A percentile compares a stretch with the other conserved stretches of the same genome.
Evolutionary conservation across 2,113 vertebrate species (phyloP).

Genomic region (Coracopsis vasa): DNA sequence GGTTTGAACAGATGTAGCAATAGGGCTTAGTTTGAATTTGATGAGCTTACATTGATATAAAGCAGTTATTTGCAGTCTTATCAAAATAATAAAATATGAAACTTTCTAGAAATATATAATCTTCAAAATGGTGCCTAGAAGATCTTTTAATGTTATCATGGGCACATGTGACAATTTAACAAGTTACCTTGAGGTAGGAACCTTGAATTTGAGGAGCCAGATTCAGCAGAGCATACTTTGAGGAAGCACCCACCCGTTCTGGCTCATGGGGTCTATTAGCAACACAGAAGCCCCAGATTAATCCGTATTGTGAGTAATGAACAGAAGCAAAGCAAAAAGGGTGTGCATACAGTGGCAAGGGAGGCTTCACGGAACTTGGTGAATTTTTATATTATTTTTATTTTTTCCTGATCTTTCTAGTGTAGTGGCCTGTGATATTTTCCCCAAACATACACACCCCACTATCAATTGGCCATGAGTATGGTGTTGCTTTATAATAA

Average conservation of each 20-base stretch:
- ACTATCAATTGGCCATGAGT: rapidly evolving
- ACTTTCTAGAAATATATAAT: background rate
- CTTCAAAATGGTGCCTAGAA: background rate
- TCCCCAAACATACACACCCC: background rate
- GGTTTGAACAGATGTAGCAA: background rate
- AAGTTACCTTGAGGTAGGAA: background rate
- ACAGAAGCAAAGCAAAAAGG: background rate
- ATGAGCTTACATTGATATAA: background rate
- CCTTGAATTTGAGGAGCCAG: background rate
- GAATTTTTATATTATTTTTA: background rate
- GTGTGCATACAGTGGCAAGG: background rate
- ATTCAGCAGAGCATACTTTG: background rate
- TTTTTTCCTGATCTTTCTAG: background rate
- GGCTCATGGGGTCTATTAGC: background rate
- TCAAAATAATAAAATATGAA: background rate
- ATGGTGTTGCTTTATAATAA: background rate
- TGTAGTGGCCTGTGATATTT: background rate
- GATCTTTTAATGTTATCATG: background rate
- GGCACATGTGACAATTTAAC: background rate
- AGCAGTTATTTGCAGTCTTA: background rate
- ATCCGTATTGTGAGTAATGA: background rate
- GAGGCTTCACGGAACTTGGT: background rate
- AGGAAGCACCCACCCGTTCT: background rate
- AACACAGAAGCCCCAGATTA: background rate
- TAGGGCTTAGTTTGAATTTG: background rate